A percentile compares a stretch with the other conserved stretches of the same genome.
These are phyloP conservation scores for Hypena proboscidalis DNA, from an alignment of 2,888 invertebrate species.

Conservation along the genomic window DNA sequence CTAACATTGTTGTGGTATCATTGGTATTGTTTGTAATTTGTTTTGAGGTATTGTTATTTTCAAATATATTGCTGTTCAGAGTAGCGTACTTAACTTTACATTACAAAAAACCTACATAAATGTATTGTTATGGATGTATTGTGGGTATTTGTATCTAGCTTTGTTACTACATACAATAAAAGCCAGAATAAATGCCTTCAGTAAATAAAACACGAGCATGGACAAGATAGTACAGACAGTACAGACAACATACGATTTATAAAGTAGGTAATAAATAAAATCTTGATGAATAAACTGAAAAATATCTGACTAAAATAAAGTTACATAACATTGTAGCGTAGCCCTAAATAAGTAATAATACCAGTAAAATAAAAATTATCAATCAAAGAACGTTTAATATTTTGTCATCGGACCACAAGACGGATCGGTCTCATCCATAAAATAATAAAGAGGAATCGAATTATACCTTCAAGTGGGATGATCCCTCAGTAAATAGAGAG, in stretches of 20 bases:
- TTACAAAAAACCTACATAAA: neutral
- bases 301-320: too few species aligned
- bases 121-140: too few species aligned
- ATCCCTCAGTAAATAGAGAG: slow-evolving; percentile 52
- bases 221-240: too few species aligned
- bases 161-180: too few species aligned
- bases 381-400: slow-evolving; percentile 6
- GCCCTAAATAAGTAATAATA: neutral
- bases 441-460: slow-evolving; percentile 47
- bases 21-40: slow-evolving; percentile 8
- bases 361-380: slow-evolving; percentile 4
- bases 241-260: too few species aligned
- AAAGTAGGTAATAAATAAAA: too few species aligned
- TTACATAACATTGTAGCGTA: too few species aligned
- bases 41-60: slow-evolving; percentile 4
- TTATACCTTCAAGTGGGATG: slow-evolving; percentile 40
- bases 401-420: slow-evolving; percentile 11
- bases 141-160: too few species aligned
- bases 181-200: too few species aligned
- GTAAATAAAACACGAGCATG: too few species aligned
- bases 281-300: too few species aligned
- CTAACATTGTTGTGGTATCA: slow-evolving; percentile 9
- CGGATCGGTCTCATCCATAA: slow-evolving; percentile 27
- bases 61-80: neutral
- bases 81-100: neutral